A percentile compares a stretch with the other conserved stretches of the same genome.
Conservation (phyloP, 2,888 invertebrate species). For the Caenorhabditis doughertyi region DNA sequence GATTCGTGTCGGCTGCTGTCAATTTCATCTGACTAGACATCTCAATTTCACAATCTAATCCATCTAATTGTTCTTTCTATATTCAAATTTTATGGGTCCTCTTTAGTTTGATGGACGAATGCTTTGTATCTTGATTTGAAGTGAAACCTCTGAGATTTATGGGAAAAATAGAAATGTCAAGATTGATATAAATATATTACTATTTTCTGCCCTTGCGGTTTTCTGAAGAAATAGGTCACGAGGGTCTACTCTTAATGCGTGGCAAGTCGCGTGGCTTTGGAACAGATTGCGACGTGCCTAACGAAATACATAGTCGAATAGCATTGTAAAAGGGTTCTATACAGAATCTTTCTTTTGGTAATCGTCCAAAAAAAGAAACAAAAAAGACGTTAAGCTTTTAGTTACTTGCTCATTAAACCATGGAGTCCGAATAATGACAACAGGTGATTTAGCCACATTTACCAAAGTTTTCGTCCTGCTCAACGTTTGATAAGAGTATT, state of each 20-base stretch:
- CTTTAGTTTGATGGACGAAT: slow-evolving; percentile 32
- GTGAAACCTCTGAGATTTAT: slow-evolving; percentile 19
- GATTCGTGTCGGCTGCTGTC: neutral
- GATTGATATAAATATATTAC: neutral
- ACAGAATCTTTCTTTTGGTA: slow-evolving; percentile 1
- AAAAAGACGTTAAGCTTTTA: slow-evolving; percentile 2
- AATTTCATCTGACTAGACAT: slow-evolving; percentile 34
- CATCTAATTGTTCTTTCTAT: slow-evolving; percentile 9
- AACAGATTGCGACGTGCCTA: slow-evolving; percentile 24
- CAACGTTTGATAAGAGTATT: too few species aligned
- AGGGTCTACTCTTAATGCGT: slow-evolving; percentile 18
- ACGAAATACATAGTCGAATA: slow-evolving; percentile 24
- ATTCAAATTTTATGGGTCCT: slow-evolving; percentile 18
- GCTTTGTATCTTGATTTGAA: slow-evolving; percentile 7
- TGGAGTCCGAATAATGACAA: neutral
- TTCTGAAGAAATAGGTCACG: slow-evolving; percentile 1
- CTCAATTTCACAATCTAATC: slow-evolving; percentile 14
- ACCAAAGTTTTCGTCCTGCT: too few species aligned
- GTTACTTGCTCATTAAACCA: neutral
- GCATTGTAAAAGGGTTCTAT: slow-evolving; percentile 11
- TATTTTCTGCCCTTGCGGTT: slow-evolving; percentile 23
- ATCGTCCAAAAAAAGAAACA: neutral
- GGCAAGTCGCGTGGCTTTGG: slow-evolving; percentile 39
- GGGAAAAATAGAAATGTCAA: slow-evolving; percentile 14
- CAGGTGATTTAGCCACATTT: too few species aligned